phyloP scores from a whole-genome alignment of 2,888 invertebrate species.

The Aproaerema taeniolella region DNA sequence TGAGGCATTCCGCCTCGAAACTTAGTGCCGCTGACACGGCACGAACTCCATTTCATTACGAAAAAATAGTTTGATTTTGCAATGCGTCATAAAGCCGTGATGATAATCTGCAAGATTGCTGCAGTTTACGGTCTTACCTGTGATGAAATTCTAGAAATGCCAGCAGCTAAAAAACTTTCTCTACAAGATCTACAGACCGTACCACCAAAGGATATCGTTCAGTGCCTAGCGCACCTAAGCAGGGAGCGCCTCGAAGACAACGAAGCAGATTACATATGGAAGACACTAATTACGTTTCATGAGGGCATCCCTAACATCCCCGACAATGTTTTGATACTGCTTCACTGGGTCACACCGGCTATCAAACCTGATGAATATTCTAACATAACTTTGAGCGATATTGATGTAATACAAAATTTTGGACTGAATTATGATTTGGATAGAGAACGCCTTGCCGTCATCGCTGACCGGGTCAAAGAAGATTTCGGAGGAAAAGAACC shows the following conservation, averaged over 20 bases:
- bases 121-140: conserved; percentile 33
- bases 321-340: conserved; percentile 46
- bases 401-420: conserved; percentile 75
- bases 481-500: conserved; percentile 74
- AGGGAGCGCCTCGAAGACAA: conserved; percentile 35
- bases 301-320: conserved; percentile 56
- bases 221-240: conserved; percentile 53
- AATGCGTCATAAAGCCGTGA: conserved; percentile 11
- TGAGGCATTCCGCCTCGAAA: background rate
- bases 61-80: conserved; percentile 4
- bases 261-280: conserved; percentile 57
- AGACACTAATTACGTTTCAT: conserved; percentile 40
- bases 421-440: conserved; percentile 65
- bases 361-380: conserved; percentile 63
- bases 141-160: conserved; percentile 39
- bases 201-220: conserved; percentile 41
- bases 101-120: conserved; percentile 15
- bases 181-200: conserved; percentile 38
- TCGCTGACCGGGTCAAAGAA: conserved; percentile 67
- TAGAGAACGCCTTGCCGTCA: conserved; percentile 53
- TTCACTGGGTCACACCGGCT: conserved; percentile 68
- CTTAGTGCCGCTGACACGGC: background rate
- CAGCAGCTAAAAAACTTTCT: conserved; percentile 31
- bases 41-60: background rate
- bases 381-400: conserved; percentile 69